Percentiles rank a stretch among this genome's conserved stretches.
Evolutionary conservation across 2,113 vertebrate genomes (phyloP).

Genomic region (Ancistrus triradiatus): DNA sequence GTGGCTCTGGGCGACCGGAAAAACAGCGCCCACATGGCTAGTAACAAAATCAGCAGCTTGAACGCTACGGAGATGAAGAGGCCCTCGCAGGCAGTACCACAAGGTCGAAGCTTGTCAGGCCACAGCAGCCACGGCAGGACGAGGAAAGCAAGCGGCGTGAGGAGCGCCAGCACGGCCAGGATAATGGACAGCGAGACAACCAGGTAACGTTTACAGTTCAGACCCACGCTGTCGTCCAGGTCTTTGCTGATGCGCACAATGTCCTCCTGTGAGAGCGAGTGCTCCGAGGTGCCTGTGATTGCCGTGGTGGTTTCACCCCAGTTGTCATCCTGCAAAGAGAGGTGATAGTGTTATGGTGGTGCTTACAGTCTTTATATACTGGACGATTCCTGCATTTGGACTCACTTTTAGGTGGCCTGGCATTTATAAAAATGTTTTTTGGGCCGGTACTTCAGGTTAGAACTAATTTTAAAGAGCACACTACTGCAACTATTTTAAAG

Average conservation of each 20-base stretch:
- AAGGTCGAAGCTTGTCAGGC: slow-evolving; percentile 79
- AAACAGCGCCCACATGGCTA: slow-evolving; percentile 90
- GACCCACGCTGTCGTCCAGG: slow-evolving; percentile 82
- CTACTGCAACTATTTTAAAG: too few species aligned
- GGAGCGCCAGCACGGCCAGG: slow-evolving; percentile 80
- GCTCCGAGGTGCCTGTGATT: slow-evolving; percentile 91
- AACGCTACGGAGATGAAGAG: slow-evolving; percentile 92
- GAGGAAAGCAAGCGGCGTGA: slow-evolving; percentile 88
- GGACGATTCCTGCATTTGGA: too few species aligned
- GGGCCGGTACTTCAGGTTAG: too few species aligned
- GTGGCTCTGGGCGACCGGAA: slow-evolving; percentile 77
- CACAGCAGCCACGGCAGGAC: slow-evolving; percentile 83
- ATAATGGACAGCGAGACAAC: slow-evolving; percentile 73
- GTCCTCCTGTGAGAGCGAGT: slow-evolving; percentile 95
- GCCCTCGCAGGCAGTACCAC: slow-evolving; percentile 88
- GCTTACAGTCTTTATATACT: too few species aligned
- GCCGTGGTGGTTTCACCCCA: slow-evolving; percentile 97
- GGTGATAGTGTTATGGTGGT: too few species aligned
- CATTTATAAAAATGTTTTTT: too few species aligned
- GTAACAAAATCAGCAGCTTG: slow-evolving; percentile 88
- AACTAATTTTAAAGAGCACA: too few species aligned
- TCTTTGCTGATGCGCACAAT: slow-evolving; percentile 87
- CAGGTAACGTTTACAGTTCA: slow-evolving; percentile 78
- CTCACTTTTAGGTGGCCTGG: too few species aligned
- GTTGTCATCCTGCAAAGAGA: slow-evolving; percentile 85